Conservation (phyloP, 2,113 vertebrate genomes). For the Phylloscopus whistleri region DNA sequence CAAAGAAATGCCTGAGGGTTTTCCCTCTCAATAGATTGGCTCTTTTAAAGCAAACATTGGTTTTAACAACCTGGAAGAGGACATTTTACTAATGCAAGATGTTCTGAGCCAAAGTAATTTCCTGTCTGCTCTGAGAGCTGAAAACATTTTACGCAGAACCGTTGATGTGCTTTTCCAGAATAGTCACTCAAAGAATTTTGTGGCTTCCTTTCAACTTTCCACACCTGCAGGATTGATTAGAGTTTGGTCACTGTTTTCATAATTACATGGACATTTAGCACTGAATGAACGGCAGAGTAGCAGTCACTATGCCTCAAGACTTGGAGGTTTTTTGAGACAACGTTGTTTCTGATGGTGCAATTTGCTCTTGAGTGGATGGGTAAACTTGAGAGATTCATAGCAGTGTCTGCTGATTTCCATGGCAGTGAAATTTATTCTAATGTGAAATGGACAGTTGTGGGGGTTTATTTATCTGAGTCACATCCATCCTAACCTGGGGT, state of each 20-base stretch:
- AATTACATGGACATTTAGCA: neutral
- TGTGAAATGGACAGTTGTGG: neutral
- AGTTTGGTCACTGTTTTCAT: neutral
- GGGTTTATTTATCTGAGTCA: neutral
- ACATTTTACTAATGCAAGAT: neutral
- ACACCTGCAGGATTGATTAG: neutral
- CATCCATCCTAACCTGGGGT: neutral
- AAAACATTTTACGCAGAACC: rapidly evolving
- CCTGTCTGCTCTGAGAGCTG: neutral
- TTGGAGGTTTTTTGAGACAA: neutral
- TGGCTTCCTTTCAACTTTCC: neutral
- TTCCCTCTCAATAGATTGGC: neutral
- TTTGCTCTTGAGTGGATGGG: neutral
- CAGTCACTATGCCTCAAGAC: neutral
- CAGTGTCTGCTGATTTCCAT: neutral
- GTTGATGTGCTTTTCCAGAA: neutral
- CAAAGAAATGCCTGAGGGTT: neutral
- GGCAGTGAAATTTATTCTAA: neutral
- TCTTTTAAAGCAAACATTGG: neutral
- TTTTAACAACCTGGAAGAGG: neutral
- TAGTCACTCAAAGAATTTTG: neutral
- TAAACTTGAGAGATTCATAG: neutral
- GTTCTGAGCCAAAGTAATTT: neutral
- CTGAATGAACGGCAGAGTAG: neutral
- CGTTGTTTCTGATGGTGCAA: neutral